Evolutionary conservation across 2,888 invertebrate genomes (phyloP), one percentile per base, ranked within the genome.

Genomic region (Eupithecia dodoneata): DNA sequence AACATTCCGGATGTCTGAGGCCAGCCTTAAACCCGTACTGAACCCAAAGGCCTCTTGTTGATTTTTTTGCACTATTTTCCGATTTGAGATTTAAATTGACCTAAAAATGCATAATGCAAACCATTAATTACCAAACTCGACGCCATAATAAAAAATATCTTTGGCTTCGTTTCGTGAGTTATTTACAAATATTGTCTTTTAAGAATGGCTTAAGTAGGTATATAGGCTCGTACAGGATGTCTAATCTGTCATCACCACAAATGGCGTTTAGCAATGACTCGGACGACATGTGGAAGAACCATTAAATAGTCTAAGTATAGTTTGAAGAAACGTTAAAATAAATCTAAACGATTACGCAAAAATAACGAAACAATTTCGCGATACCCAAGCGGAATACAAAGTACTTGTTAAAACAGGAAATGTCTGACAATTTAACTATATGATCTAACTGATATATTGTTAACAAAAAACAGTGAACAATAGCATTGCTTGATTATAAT

Each of bases 371-470:
- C 75, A 59, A 76, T 76, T 72, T 75, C 65, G 63, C 63, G 73
- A 66, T 49, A 52, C 70, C 76, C 72, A 83, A 85, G 85, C 86
- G 84, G 87, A 85, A 88, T 87, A 87, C 84, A 81, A 84, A 76
- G 70, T 76, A 49, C 45, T 52, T 59, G 78, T 52, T 15, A 69
- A 12, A 74, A 88, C 81, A 81, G 90, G 89, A 88, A 88, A 87
- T 79, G 80, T 77, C 81, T 79, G 69, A 82, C 80, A 82, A 80
- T 78, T 79, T 83, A 84, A 84, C 81, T 83, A 83, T 83, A 81
- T 84, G 87, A 90, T 88, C 85, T 81, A 81, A 79, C 63, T 44
- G 82, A 82, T 80, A 79, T 41, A 78, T 79, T 75, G 76, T 73
- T 63, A 72, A 80, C 78, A 80, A 81, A 82, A 81, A 81, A 80